phyloP scores from a whole-genome alignment of 1,140 invertebrate species.

The Calephelis virginiensis region DNA sequence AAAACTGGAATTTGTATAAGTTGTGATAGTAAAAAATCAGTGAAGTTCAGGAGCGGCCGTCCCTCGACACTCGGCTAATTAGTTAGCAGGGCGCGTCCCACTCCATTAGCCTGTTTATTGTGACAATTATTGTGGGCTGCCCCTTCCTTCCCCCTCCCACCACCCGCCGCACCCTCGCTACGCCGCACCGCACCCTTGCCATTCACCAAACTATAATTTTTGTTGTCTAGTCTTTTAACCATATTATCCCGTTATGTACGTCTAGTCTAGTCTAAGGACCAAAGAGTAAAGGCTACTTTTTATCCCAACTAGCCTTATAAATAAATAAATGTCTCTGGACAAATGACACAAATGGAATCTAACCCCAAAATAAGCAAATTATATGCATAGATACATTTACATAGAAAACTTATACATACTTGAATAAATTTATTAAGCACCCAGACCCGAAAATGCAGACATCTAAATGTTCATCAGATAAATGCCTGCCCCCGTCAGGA shows the following conservation, averaged over 20 bases:
- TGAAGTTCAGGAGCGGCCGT: neutral
- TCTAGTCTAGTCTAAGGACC: neutral
- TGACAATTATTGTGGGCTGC: neutral
- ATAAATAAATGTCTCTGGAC: too few relatives aligned
- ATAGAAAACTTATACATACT: too few relatives aligned
- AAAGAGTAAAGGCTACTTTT: neutral
- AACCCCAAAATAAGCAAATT: too few relatives aligned
- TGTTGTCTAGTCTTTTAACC: neutral
- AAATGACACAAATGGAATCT: too few relatives aligned
- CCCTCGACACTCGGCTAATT: constrained; percentile 7
- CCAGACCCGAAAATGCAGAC: too few relatives aligned
- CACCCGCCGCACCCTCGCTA: neutral
- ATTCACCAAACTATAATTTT: constrained; percentile 6
- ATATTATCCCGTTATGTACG: neutral
- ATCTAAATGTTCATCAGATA: too few relatives aligned
- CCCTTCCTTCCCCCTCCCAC: neutral
- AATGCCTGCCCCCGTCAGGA: too few relatives aligned
- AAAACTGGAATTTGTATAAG: too few relatives aligned
- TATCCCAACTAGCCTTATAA: neutral
- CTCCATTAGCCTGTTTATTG: constrained; percentile 16
- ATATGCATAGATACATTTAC: too few relatives aligned
- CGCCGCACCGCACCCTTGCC: neutral
- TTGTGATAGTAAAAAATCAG: neutral
- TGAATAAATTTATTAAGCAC: too few relatives aligned
- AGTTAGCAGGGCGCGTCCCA: neutral